Percentiles rank a stretch among this genome's conserved stretches.
These are phyloP conservation scores for Nomada fabriciana DNA, from an alignment of 2,888 invertebrate genomes.

Conservation along the genomic window DNA sequence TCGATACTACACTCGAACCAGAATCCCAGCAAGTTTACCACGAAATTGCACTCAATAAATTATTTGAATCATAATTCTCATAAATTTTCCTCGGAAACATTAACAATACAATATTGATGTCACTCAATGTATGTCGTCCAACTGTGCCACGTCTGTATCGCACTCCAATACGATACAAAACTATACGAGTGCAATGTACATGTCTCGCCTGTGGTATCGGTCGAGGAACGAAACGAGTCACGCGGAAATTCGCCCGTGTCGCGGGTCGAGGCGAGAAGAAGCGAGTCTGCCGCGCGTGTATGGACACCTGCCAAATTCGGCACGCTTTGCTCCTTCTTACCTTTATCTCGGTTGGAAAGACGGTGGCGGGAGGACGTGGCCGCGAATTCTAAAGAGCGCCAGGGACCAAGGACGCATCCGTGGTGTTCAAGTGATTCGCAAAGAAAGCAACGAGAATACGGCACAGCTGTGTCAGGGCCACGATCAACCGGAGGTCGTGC, in stretches of 20 bases:
- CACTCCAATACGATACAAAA: neutral
- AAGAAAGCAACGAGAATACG: slow-evolving; percentile 73
- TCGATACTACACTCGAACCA: too few species aligned
- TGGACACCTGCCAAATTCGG: slow-evolving; percentile 75
- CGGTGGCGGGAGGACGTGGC: slow-evolving; percentile 60
- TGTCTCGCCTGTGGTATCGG: neutral
- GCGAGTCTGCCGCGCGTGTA: slow-evolving; percentile 64
- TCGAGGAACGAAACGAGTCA: slow-evolving; percentile 16
- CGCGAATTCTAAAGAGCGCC: slow-evolving; percentile 70
- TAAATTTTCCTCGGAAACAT: too few species aligned
- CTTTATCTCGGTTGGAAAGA: slow-evolving; percentile 57
- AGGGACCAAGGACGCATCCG: slow-evolving; percentile 76
- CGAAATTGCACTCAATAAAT: too few species aligned
- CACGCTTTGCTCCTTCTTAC: slow-evolving; percentile 55
- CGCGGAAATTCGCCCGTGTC: slow-evolving; percentile 30
- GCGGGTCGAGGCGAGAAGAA: slow-evolving; percentile 10
- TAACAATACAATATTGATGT: too few species aligned
- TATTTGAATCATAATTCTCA: too few species aligned
- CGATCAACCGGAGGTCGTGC: slow-evolving; percentile 66
- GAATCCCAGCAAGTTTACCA: too few species aligned
- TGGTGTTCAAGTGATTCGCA: slow-evolving; percentile 73
- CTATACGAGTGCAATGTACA: neutral
- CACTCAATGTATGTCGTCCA: too few species aligned
- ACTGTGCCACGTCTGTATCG: too few species aligned
- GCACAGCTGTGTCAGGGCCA: slow-evolving; percentile 78